phyloP scores from a whole-genome alignment of 2,888 invertebrate genomes.

The Tenthredo mesomela region DNA sequence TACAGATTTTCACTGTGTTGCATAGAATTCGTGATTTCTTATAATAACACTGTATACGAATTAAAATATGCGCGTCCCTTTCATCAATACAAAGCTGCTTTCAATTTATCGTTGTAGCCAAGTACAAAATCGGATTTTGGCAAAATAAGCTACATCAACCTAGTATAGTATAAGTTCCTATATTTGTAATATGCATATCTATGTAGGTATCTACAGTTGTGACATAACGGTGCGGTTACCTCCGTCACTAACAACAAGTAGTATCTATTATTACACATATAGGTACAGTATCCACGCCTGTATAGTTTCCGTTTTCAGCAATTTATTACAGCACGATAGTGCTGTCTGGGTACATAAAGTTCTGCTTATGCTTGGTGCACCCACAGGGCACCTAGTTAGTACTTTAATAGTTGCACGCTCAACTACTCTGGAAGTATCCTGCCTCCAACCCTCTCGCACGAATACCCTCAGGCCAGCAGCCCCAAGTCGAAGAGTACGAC shows the following conservation, averaged over 20 bases:
- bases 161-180: neutral
- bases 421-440: slow-evolving; percentile 24
- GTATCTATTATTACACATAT: slow-evolving; percentile 18
- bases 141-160: neutral
- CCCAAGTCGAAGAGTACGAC: neutral
- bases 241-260: slow-evolving; percentile 20
- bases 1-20: neutral
- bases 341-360: slow-evolving; percentile 25
- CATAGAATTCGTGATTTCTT: neutral
- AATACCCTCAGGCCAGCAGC: neutral
- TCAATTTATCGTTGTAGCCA: neutral
- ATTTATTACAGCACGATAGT: slow-evolving; percentile 4
- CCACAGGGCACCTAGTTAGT: slow-evolving; percentile 20
- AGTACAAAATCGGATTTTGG: neutral
- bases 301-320: slow-evolving; percentile 8
- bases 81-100: too few relatives aligned
- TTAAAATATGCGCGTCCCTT: too few relatives aligned
- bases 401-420: slow-evolving; percentile 33
- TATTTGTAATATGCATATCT: neutral
- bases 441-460: neutral
- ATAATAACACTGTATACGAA: neutral
- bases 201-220: slow-evolving; percentile 25
- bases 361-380: slow-evolving; percentile 29
- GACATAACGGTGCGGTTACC: slow-evolving; percentile 9
- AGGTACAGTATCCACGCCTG: slow-evolving; percentile 2